Evolutionary conservation across 2,113 vertebrate genomes (phyloP).

Genomic region (Salvator merianae): DNA sequence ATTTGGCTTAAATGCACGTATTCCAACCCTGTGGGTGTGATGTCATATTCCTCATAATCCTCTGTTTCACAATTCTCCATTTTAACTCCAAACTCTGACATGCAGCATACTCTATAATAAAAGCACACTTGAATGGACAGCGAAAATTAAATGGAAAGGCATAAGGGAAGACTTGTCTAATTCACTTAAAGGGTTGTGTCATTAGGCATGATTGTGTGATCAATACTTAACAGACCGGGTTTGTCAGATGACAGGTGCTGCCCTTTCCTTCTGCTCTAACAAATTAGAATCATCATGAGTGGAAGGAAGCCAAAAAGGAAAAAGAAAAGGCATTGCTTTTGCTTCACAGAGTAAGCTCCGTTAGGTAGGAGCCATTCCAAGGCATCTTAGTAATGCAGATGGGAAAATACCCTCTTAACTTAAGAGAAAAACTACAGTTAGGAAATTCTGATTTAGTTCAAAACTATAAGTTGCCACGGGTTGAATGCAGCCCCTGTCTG

Average conservation of each 20-base stretch:
- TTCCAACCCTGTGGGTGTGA: no score
- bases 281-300: slow-evolving; percentile 28
- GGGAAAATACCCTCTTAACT: background rate
- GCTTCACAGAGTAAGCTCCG: background rate
- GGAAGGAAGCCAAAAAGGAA: background rate
- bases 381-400: background rate
- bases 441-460: background rate
- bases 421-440: background rate
- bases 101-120: slow-evolving; percentile 48
- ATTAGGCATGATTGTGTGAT: slow-evolving; percentile 71
- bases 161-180: slow-evolving; percentile 67
- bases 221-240: slow-evolving; percentile 69
- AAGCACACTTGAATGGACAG: slow-evolving; percentile 56
- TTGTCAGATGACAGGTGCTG: slow-evolving; percentile 63
- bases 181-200: slow-evolving; percentile 69
- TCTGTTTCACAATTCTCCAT: no score
- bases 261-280: slow-evolving; percentile 46
- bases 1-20: no score
- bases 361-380: background rate
- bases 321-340: background rate
- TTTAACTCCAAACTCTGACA: no score
- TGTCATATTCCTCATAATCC: background rate
- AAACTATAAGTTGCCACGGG: no score
- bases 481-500: no score
- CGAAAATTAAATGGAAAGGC: slow-evolving; percentile 71